These are phyloP conservation scores for Falco berigora DNA, from an alignment of 2,797 vertebrate species.

Conservation along the genomic window DNA sequence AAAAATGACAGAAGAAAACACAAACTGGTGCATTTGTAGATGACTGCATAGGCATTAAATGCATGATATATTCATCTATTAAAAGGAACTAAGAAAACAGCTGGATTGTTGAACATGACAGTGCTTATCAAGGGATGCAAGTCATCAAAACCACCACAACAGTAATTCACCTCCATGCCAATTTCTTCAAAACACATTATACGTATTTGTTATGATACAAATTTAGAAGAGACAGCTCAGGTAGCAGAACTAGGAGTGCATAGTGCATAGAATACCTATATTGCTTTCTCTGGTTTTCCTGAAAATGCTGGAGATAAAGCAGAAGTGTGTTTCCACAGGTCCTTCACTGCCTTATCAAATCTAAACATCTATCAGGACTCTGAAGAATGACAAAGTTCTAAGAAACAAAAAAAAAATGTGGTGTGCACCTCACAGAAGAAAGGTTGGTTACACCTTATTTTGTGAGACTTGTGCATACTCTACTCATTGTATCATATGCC, in stretches of 20 bases:
- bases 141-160: background rate
- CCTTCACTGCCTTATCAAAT: background rate
- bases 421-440: background rate
- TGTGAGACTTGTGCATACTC: background rate
- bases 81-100: background rate
- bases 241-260: background rate
- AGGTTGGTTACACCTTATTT: background rate
- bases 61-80: fast-evolving
- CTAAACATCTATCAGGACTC: background rate
- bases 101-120: background rate
- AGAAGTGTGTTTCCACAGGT: background rate
- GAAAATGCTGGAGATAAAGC: background rate
- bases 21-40: background rate
- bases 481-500: background rate
- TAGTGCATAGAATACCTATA: background rate
- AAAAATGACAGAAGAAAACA: background rate
- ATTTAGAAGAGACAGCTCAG: background rate
- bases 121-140: background rate
- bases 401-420: background rate
- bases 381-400: background rate
- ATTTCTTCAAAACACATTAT: background rate
- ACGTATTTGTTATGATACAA: background rate
- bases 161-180: background rate
- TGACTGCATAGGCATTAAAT: background rate
- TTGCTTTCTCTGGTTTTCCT: background rate